phyloP scores from a whole-genome alignment of 1,140 invertebrate species.

The Sarcophaga peregrina region DNA sequence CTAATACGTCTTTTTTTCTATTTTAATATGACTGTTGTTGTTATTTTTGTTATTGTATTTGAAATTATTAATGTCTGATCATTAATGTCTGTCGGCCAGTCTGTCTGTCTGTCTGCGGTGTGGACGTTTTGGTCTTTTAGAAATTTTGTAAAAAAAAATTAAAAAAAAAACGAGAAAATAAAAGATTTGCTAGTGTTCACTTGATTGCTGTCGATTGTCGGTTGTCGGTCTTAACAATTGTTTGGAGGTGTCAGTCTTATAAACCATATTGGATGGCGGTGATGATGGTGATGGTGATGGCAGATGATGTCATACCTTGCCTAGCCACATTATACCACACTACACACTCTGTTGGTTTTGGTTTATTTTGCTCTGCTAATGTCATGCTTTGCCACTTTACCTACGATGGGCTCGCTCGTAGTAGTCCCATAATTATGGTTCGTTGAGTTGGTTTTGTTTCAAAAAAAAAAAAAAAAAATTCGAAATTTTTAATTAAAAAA shows the following conservation, averaged over 20 bases:
- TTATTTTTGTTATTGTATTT: background rate
- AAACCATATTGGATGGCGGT: background rate
- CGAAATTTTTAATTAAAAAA: no score
- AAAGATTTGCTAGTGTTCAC: conserved; percentile 10
- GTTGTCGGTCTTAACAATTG: conserved; percentile 1
- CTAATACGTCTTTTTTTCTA: background rate
- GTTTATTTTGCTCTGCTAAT: no score
- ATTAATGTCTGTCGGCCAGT: conserved; percentile 1
- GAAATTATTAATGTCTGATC: background rate
- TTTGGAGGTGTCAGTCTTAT: conserved; percentile 23
- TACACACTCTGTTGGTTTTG: background rate
- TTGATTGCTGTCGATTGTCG: background rate
- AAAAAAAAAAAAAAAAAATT: no score
- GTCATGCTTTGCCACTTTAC: background rate
- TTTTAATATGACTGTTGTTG: background rate
- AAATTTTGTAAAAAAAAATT: background rate
- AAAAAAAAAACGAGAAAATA: background rate
- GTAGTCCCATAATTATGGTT: background rate
- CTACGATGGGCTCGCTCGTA: background rate
- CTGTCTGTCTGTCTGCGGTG: background rate
- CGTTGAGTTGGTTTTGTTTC: no score
- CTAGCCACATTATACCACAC: background rate
- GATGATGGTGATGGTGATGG: conserved; percentile 8
- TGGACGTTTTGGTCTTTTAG: background rate
- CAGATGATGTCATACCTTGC: conserved; percentile 34